phyloP scores from a whole-genome alignment of 2,888 invertebrate genomes.

The Dryobotodes eremita region DNA sequence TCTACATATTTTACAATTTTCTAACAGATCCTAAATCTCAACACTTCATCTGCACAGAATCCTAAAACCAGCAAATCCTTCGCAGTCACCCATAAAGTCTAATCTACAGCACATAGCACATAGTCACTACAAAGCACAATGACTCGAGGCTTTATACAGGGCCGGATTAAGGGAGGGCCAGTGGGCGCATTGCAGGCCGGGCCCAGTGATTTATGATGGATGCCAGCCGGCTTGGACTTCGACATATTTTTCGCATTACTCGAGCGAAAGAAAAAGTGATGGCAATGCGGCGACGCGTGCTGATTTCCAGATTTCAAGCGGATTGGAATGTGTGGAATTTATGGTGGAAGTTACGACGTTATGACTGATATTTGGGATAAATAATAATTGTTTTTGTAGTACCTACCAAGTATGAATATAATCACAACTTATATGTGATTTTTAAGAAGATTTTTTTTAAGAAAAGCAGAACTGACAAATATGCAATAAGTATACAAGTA shows the following conservation, averaged over 20 bases:
- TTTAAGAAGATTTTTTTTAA: not conserved
- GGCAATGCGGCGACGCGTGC: conserved; percentile 74
- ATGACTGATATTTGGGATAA: not conserved
- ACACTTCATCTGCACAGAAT: conserved; percentile 13
- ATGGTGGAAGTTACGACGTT: not conserved
- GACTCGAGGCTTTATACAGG: conserved; percentile 55
- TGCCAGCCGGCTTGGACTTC: conserved; percentile 69
- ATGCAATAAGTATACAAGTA: not conserved
- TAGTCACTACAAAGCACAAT: conserved; percentile 58
- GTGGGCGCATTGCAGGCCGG: conserved; percentile 65
- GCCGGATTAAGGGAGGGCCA: conserved; percentile 64
- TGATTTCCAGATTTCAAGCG: conserved; percentile 64
- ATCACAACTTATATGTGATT: not conserved
- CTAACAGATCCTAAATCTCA: conserved; percentile 2
- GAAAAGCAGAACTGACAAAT: not conserved
- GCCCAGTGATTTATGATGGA: conserved; percentile 78
- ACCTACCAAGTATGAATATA: not conserved
- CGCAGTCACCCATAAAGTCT: conserved; percentile 41
- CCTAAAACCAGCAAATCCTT: conserved; percentile 32
- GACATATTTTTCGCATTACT: conserved; percentile 83
- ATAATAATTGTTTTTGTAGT: not conserved
- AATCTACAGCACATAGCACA: conserved; percentile 42
- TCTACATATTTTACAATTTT: not conserved
- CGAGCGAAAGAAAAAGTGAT: conserved; percentile 71
- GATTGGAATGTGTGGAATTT: conserved; percentile 54